A percentile compares a stretch with the other conserved stretches of the same genome.
Evolutionary conservation across 1,140 invertebrate genomes (phyloP).

Genomic region (Zaprionus tsacasi): DNA sequence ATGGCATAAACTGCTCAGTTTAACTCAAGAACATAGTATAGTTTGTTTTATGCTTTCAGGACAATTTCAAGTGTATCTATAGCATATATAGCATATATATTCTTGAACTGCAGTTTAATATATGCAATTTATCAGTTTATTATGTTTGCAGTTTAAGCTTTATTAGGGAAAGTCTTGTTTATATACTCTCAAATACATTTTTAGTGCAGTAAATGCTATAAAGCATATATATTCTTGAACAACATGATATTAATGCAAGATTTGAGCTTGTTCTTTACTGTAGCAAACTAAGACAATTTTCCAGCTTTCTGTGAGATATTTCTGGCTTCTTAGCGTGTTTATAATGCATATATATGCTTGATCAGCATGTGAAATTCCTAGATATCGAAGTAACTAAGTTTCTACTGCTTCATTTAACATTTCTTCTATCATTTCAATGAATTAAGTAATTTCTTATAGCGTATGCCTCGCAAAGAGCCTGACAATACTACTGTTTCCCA

Average conservation of each 20-base stretch:
- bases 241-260: neutral
- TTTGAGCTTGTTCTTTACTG: neutral
- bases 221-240: too few relatives aligned
- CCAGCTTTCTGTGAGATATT: neutral
- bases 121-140: too few relatives aligned
- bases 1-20: too few relatives aligned
- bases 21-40: too few relatives aligned
- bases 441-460: neutral
- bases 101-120: neutral
- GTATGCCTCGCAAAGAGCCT: neutral
- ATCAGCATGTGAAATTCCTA: neutral
- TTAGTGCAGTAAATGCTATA: too few relatives aligned
- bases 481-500: neutral
- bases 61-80: neutral
- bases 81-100: neutral
- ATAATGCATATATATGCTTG: neutral
- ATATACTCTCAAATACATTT: too few relatives aligned
- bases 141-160: too few relatives aligned
- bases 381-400: neutral
- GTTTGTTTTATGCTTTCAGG: too few relatives aligned
- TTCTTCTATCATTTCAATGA: neutral
- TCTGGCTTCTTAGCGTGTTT: neutral
- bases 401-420: neutral
- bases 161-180: too few relatives aligned
- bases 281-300: neutral